Evolutionary conservation across 1,140 invertebrate genomes (phyloP), one percentile per base, ranked within the genome.

Genomic region (Sarcophaga bullata): DNA sequence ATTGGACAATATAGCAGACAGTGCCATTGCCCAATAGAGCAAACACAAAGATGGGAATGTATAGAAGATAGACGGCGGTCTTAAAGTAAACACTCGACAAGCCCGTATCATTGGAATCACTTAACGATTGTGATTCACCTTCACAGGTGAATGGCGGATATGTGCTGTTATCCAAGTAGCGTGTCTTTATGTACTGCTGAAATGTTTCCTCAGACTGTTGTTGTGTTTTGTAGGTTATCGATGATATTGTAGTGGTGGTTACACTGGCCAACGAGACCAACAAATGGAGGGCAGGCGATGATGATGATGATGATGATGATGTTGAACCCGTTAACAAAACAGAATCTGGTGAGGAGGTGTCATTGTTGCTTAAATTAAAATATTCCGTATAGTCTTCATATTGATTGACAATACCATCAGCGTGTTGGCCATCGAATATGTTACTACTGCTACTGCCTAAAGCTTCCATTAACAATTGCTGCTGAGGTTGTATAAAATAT

Each of bases 1-100:
- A 93, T 80, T 94, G 91, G 0, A 97, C 95, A 8, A 97, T 94
- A 86, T 95, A 96, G 88, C 95, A 96, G 7, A 97, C 95, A 4
- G 96, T 92, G 13, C 94, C 93, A 87, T 97, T 97, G 3, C 96
- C 96, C 0, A 94, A 84, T 8, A 97, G 87, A 0, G 95, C 95
- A 1, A 95, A 90, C 3, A 97, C 87, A 82, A 97, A 95, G 8
- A 97, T 93, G 37, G 92, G 88, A 73, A 92, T 92, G 90, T 97
- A 97, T 85, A 96, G 91, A 48, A 95, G 88, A 86, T 95, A 96
- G 52, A 96, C 93, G 48, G 92, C 88, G 6, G 91, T 90, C 85
- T 94, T 92, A 84, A 95, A 95, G 85, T 92, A 92, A 0, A 87
- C 83, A 80, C 85, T 89, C 17, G 87, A 88, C 86, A 86, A 87